Evolutionary conservation across 1,140 invertebrate genomes (phyloP).

Genomic region (Drosophila eugracilis): DNA sequence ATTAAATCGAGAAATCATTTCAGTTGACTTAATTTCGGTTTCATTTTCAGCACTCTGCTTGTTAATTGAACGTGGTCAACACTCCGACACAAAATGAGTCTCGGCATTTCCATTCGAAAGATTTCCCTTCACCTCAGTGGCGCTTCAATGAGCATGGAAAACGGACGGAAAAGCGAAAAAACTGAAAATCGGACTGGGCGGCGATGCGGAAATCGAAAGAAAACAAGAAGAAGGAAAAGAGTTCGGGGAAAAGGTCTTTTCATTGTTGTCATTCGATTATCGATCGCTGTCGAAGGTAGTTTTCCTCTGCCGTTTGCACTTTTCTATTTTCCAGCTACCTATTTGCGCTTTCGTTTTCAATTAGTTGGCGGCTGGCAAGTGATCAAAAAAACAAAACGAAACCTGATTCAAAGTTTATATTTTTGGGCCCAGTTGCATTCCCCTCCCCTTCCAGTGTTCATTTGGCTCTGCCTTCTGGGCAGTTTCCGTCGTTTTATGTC

Average conservation of each 20-base stretch:
- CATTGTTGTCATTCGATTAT: constrained; percentile 70
- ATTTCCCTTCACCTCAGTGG: constrained; percentile 41
- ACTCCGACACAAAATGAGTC: constrained; percentile 11
- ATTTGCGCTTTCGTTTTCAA: constrained; percentile 82
- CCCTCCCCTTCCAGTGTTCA: constrained; percentile 4
- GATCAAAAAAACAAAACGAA: too few relatives aligned
- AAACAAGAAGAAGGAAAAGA: constrained; percentile 26
- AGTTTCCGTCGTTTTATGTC: constrained; percentile 51
- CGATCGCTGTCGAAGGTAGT: constrained; percentile 48
- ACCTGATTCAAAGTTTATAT: constrained; percentile 64
- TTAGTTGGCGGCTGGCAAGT: constrained; percentile 57
- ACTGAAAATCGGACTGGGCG: constrained; percentile 25
- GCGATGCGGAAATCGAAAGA: constrained; percentile 75
- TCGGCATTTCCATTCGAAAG: constrained; percentile 21
- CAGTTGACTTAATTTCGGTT: constrained; percentile 48
- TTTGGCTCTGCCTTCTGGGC: constrained; percentile 24
- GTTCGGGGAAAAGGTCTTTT: constrained; percentile 47
- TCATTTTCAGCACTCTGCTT: constrained; percentile 60
- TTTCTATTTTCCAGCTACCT: constrained; percentile 35
- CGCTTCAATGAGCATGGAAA: constrained; percentile 49
- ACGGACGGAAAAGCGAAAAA: not conserved
- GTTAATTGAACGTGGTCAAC: constrained; percentile 64
- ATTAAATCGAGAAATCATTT: constrained; percentile 15
- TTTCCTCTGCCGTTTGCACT: constrained; percentile 39
- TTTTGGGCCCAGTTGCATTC: constrained; percentile 45